A percentile compares a stretch with the other conserved stretches of the same genome.
Conservation (phyloP, 2,113 vertebrate species). For the Jacana jacana region DNA sequence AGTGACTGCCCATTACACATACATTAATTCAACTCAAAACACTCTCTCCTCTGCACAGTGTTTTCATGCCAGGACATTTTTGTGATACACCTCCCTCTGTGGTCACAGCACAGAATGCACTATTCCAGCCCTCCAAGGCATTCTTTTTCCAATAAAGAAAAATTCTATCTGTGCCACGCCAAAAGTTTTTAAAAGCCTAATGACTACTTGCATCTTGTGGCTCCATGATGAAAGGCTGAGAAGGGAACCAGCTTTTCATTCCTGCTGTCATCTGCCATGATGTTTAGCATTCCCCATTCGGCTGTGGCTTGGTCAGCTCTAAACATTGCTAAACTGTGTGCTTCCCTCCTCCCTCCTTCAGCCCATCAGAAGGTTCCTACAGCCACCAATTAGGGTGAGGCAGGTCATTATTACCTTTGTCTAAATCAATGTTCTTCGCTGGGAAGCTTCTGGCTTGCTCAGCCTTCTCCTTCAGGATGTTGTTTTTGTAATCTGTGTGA, state of each 20-base stretch:
- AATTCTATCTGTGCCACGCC: not conserved
- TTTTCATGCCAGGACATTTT: not conserved
- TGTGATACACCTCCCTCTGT: not conserved
- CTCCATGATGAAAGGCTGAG: conserved; percentile 20
- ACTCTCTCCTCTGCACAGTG: not conserved
- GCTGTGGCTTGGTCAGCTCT: conserved; percentile 12
- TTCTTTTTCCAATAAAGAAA: not conserved
- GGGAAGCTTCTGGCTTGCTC: conserved; percentile 75
- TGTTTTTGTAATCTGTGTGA: conserved; percentile 91
- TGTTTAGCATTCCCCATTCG: not conserved
- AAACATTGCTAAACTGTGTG: not conserved
- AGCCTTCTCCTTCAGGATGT: conserved; percentile 88
- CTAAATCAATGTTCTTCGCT: conserved; percentile 88
- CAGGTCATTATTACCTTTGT: conserved; percentile 82
- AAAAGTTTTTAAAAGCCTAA: not conserved
- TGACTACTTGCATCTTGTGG: conserved; percentile 44
- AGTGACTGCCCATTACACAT: not conserved
- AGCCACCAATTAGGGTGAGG: conserved; percentile 18
- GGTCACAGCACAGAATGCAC: not conserved
- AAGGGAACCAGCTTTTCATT: not conserved
- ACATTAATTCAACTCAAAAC: not conserved
- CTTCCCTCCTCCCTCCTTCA: conserved; percentile 1
- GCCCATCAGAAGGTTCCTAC: not conserved
- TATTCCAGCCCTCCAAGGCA: not conserved
- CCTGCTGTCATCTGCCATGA: not conserved